phyloP scores from a whole-genome alignment of 2,888 invertebrate genomes.

The Monopis laevigella region DNA sequence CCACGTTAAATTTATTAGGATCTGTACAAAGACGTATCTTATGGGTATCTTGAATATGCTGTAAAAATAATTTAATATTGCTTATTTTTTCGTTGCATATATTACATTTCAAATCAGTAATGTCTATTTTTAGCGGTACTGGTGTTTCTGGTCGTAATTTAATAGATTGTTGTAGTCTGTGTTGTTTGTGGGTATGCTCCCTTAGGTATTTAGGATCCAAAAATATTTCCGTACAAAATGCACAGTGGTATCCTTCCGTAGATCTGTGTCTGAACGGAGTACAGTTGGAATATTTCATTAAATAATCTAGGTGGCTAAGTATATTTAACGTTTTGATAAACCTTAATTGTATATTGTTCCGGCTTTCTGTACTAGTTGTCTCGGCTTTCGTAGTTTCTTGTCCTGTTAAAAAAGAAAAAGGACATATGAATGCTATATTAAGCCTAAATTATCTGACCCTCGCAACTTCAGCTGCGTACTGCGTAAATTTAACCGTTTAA shows the following conservation, averaged over 20 bases:
- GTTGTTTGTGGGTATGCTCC: conserved; percentile 14
- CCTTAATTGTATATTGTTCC: too few species aligned
- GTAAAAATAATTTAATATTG: conserved; percentile 29
- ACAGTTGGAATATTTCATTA: conserved; percentile 48
- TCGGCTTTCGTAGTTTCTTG: too few species aligned
- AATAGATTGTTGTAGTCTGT: conserved; percentile 1
- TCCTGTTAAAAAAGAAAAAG: too few species aligned
- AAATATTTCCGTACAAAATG: conserved; percentile 36
- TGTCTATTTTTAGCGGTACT: conserved; percentile 33
- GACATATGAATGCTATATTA: too few species aligned
- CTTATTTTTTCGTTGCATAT: conserved; percentile 31
- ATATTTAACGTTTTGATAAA: too few species aligned
- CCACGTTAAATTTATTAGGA: conserved; percentile 45
- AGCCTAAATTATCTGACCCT: too few species aligned
- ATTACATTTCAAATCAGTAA: conserved; percentile 31
- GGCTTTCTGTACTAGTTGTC: too few species aligned
- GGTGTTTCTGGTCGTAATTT: neutral
- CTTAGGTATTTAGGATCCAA: conserved; percentile 40
- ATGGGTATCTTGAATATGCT: conserved; percentile 35
- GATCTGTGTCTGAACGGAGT: conserved; percentile 50
- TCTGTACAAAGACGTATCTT: conserved; percentile 32
- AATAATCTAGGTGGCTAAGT: conserved; percentile 40
- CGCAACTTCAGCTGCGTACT: too few species aligned
- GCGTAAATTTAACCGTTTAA: too few species aligned
- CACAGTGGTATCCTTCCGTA: conserved; percentile 39